Conservation (phyloP, 2,888 invertebrate genomes). For the Neocrepidodera transversa region DNA sequence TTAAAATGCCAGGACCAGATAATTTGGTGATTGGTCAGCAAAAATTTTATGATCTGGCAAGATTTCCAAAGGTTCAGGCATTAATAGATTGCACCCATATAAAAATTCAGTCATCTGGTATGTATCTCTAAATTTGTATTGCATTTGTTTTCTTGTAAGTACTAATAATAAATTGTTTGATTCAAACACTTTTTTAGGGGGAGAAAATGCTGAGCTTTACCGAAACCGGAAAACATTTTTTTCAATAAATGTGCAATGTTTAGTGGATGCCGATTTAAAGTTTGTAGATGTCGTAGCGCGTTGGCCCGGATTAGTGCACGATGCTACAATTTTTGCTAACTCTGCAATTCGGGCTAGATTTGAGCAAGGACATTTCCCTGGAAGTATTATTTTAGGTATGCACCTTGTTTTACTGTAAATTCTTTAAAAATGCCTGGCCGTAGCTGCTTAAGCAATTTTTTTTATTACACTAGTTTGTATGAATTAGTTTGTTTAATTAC, state of each 20-base stretch:
- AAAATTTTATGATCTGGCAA: neutral
- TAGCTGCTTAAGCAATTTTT: no score
- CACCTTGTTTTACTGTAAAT: no score
- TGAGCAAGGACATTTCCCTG: slow-evolving; percentile 35
- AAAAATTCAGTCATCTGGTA: neutral
- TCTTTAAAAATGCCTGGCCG: no score
- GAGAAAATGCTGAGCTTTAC: slow-evolving; percentile 9
- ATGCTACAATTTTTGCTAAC: slow-evolving; percentile 45
- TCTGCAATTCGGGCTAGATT: slow-evolving; percentile 39
- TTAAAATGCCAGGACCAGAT: neutral
- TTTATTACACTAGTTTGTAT: no score
- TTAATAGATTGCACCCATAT: neutral
- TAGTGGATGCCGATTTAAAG: neutral
- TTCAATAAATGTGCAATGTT: neutral
- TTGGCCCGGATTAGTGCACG: neutral
- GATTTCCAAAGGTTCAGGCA: neutral
- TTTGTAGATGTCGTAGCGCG: neutral
- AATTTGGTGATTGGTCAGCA: neutral
- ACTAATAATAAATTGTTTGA: no score
- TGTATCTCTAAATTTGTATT: neutral
- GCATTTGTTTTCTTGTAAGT: no score
- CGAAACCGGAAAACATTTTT: slow-evolving; percentile 2
- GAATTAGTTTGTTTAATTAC: no score
- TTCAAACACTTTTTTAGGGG: slow-evolving; percentile 27
- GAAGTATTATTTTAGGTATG: no score